These are phyloP conservation scores for Leptopilina syphax DNA, from an alignment of 2,888 invertebrate species.

Conservation along the genomic window DNA sequence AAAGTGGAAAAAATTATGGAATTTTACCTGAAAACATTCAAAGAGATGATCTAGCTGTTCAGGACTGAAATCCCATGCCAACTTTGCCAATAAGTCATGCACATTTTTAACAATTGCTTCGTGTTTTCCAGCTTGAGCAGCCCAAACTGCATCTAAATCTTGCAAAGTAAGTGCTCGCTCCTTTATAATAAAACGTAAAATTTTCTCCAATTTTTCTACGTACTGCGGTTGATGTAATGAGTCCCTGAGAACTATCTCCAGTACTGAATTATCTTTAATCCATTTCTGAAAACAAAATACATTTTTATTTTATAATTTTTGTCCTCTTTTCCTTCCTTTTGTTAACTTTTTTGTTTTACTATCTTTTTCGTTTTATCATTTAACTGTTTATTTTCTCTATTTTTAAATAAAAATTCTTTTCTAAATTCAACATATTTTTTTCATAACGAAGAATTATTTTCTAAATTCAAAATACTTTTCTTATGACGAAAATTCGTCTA, in stretches of 20 bases:
- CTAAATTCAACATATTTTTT: no score
- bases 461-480: no score
- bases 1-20: neutral
- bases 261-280: conserved; percentile 96
- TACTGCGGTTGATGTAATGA: conserved; percentile 98
- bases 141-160: conserved; percentile 97
- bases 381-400: no score
- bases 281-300: conserved; percentile 82
- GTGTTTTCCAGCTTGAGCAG: conserved; percentile 97
- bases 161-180: conserved; percentile 91
- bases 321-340: no score
- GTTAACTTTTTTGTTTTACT: no score
- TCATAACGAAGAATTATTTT: no score
- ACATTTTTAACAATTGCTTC: conserved; percentile 99
- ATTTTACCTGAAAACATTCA: conserved; percentile 93
- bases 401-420: no score
- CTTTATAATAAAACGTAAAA: conserved; percentile 97
- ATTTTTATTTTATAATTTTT: neutral
- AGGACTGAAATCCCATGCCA: conserved; percentile 99
- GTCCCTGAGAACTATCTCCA: conserved; percentile 96
- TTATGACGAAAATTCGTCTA: no score
- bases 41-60: conserved; percentile 98
- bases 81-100: conserved; percentile 95
- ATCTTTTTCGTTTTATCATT: no score
- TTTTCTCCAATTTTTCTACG: conserved; percentile 98